Evolutionary conservation across 2,888 invertebrate genomes (phyloP).

Genomic region (Embidobia sp.): DNA sequence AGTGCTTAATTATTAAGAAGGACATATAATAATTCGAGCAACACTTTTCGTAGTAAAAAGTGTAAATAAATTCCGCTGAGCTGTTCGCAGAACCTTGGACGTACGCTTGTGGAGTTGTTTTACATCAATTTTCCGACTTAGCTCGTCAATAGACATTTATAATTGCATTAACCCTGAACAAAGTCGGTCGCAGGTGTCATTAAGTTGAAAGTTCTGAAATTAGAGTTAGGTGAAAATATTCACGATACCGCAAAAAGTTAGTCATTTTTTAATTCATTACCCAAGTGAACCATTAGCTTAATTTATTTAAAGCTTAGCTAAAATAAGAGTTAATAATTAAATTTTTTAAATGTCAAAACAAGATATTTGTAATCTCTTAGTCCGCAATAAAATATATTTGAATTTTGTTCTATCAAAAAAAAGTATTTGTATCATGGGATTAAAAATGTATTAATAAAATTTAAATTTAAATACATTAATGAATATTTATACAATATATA

Average conservation of each 20-base stretch:
- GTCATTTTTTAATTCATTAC: neutral
- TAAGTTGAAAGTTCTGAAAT: conserved; percentile 26
- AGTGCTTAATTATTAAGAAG: conserved; percentile 31
- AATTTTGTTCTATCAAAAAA: too few species aligned
- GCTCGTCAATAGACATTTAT: conserved; percentile 54
- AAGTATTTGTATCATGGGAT: too few species aligned
- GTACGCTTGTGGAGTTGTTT: conserved; percentile 36
- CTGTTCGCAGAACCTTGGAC: conserved; percentile 43
- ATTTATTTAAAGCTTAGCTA: too few species aligned
- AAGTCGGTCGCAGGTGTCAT: conserved; percentile 48
- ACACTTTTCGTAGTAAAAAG: conserved; percentile 31
- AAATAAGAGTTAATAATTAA: too few species aligned
- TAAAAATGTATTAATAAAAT: too few species aligned
- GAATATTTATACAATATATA: too few species aligned
- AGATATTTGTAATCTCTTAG: too few species aligned
- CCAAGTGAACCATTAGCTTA: neutral
- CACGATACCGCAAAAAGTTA: too few species aligned
- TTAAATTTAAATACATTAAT: too few species aligned
- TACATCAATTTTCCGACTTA: conserved; percentile 47
- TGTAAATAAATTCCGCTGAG: conserved; percentile 37
- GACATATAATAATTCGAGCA: conserved; percentile 43
- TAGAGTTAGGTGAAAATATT: conserved; percentile 20
- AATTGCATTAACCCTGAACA: conserved; percentile 61
- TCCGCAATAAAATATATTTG: too few species aligned
- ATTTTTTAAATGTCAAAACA: too few species aligned